Percentiles rank a stretch among this genome's conserved stretches.
These are phyloP conservation scores for Etia nguti DNA, from an alignment of 2,113 vertebrate genomes.

Conservation along the genomic window DNA sequence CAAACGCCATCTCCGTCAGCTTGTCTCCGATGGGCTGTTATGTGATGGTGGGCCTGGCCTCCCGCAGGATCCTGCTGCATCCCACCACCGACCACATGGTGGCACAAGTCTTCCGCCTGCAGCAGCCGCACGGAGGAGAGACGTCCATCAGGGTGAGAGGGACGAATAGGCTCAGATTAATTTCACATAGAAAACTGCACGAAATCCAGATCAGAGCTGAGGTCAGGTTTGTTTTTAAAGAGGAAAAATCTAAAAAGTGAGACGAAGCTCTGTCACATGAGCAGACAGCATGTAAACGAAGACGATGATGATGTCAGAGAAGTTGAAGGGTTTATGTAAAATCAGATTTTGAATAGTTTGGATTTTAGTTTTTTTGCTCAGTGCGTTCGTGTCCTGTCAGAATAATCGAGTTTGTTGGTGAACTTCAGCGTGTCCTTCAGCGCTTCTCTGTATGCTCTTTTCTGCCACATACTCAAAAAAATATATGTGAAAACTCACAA, in stretches of 20 bases:
- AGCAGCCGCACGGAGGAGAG: constrained; percentile 96
- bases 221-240: not conserved
- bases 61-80: constrained; percentile 92
- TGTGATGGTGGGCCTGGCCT: constrained; percentile 96
- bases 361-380: no score
- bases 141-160: constrained; percentile 92
- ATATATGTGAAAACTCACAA: not conserved
- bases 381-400: not conserved
- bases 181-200: not conserved
- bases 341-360: not conserved
- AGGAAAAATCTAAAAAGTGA: not conserved
- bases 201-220: not conserved
- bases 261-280: not conserved
- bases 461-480: not conserved
- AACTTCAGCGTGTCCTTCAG: no score
- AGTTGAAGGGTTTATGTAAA: not conserved
- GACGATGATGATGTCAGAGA: not conserved
- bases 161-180: rapidly evolving
- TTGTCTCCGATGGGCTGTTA: constrained; percentile 97
- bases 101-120: constrained; percentile 97
- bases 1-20: constrained; percentile 97
- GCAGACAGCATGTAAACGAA: not conserved
- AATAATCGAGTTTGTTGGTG: not conserved
- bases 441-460: no score
- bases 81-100: constrained; percentile 99